phyloP scores from a whole-genome alignment of 2,797 vertebrate species.

The Pseudochaenichthys georgianus region DNA sequence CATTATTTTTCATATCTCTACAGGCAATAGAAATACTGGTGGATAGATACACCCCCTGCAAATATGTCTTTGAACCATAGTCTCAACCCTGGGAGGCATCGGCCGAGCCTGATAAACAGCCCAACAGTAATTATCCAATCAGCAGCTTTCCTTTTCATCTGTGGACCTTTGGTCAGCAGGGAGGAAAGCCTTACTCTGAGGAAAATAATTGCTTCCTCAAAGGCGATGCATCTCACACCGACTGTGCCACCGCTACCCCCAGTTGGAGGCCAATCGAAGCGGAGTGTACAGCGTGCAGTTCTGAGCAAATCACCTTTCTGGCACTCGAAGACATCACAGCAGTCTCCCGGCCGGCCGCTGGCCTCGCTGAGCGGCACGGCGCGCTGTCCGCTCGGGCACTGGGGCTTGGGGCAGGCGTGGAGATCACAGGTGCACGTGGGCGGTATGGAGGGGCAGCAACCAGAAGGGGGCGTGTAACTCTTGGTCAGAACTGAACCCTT shows the following conservation, averaged over 20 bases:
- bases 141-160: conserved; percentile 66
- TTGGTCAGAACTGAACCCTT: conserved; percentile 80
- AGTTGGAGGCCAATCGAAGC: conserved; percentile 39
- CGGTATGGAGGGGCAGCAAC: conserved; percentile 82
- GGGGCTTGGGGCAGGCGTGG: conserved; percentile 71
- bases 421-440: conserved; percentile 83
- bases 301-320: conserved; percentile 82
- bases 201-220: conserved; percentile 62
- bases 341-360: conserved; percentile 83
- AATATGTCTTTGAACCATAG: conserved; percentile 55
- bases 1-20: conserved; percentile 43
- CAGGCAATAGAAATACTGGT: conserved; percentile 40
- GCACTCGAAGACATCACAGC: conserved; percentile 85
- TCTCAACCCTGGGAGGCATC: conserved; percentile 34
- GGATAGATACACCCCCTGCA: conserved; percentile 35
- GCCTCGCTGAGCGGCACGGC: conserved; percentile 71
- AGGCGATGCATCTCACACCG: conserved; percentile 57
- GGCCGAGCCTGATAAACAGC: conserved; percentile 57
- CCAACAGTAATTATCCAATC: conserved; percentile 61
- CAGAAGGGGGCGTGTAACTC: conserved; percentile 80
- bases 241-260: conserved; percentile 41
- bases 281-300: conserved; percentile 18
- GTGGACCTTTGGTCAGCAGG: conserved; percentile 53
- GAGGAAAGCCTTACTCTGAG: conserved; percentile 49
- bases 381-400: conserved; percentile 78